Base-by-base conservation (phyloP, 1,140 invertebrate species). In the Lucilia sericata region DNA sequence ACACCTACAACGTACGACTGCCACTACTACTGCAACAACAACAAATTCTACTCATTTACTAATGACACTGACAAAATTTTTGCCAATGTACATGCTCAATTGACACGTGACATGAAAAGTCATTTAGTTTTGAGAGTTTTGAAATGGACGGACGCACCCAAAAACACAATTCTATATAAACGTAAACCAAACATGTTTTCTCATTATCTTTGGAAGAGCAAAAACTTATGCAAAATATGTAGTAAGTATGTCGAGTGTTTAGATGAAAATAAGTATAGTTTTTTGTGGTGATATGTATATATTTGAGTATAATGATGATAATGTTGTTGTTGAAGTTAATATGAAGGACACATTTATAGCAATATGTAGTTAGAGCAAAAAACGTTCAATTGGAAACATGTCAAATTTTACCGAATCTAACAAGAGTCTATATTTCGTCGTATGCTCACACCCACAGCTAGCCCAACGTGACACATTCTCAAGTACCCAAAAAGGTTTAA, bases 71-170 rank as follows among this genome's bases (percentile, higher is more conserved):
- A 13, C 10, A 80, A 80, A 21, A 80, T 47, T 30, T n/a, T 80
- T 19, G 19, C 42, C 75, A 47, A 80, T 51, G n/a, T 49, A 21
- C 25, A 21, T 42, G 21, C 65, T 21, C 76, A 80, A 51, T 49
- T 80, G 76, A 80, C 76, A 80, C 76, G 76, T 80, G 76, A 80
- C 76, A 80, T 80, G 75, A 51, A 80, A 80, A 80, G 25, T 80
- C 76, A 80, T 19, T 80, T 80, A 25, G 65, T 70, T 70, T 70
- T 70, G 65, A 70, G 65, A 70, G 65, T 70, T 70, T 70, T 70
- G 4, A 70, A 70, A 70, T 70, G 51, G 51, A 55, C 51, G 42
- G 42, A 42, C 42, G 42, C 42, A 42, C 42, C 12, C 51, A 55
- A 55, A 17, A 55, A 55, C 51, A 55, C 5, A 51, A 51, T 36